These are phyloP conservation scores for Liopterus haemorrhoidalis DNA, from an alignment of 2,888 invertebrate species.

Conservation along the genomic window DNA sequence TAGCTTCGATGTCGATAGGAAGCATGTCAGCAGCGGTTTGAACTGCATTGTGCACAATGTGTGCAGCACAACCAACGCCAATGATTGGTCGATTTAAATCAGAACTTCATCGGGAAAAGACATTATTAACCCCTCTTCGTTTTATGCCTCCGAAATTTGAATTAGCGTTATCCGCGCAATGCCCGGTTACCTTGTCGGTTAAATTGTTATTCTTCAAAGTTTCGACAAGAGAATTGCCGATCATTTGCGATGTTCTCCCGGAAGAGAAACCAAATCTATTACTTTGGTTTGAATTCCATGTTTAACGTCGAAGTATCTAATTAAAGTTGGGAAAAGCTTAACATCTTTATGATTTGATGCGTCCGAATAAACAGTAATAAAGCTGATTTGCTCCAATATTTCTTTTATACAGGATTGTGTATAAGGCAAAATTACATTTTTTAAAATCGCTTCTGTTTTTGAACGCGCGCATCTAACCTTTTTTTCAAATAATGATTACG, in stretches of 20 bases:
- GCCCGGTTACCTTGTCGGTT: conserved; percentile 11
- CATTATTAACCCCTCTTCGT: conserved; percentile 15
- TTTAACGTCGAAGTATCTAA: conserved; percentile 13
- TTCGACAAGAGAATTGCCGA: conserved; percentile 12
- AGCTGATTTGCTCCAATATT: too few species aligned
- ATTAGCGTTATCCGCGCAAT: conserved; percentile 18
- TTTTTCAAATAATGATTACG: neutral
- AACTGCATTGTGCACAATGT: conserved; percentile 18
- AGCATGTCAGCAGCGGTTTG: conserved; percentile 17
- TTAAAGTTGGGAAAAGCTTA: conserved; percentile 13
- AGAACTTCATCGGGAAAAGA: conserved; percentile 10
- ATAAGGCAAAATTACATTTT: conserved; percentile 2
- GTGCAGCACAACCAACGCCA: conserved; percentile 19
- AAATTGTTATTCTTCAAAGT: conserved; percentile 10
- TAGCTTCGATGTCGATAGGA: conserved; percentile 15
- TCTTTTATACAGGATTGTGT: too few species aligned
- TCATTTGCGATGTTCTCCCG: conserved; percentile 18
- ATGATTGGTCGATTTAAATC: conserved; percentile 10
- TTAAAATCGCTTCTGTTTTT: conserved; percentile 7
- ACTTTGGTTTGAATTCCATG: conserved; percentile 17
- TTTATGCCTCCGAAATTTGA: conserved; percentile 20
- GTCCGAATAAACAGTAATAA: too few species aligned
- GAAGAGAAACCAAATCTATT: conserved; percentile 6
- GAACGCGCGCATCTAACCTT: conserved; percentile 5
- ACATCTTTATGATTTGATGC: conserved; percentile 18